A percentile compares a stretch with the other conserved stretches of the same genome.
Evolutionary conservation across 2,888 invertebrate genomes (phyloP).

Genomic region (Agriopis aurantiaria): DNA sequence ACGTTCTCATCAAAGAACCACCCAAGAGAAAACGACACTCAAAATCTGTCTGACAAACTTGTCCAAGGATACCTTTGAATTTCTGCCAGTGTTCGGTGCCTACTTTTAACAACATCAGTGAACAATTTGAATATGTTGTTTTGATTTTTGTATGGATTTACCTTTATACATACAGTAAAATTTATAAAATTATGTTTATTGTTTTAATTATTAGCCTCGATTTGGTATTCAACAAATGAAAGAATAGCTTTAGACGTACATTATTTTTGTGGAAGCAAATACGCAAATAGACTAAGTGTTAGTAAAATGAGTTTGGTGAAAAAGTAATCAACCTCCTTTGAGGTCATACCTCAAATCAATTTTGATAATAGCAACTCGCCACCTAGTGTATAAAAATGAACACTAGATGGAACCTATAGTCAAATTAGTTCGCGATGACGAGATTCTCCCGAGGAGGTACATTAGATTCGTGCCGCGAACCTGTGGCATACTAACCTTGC

Average conservation of each 20-base stretch:
- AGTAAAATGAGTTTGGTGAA: background rate
- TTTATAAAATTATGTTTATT: background rate
- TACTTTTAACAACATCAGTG: background rate
- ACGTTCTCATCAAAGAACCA: conserved; percentile 66
- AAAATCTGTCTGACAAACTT: conserved; percentile 67
- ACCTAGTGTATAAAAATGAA: conserved; percentile 26
- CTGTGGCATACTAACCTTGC: conserved; percentile 89
- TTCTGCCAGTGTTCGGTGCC: background rate
- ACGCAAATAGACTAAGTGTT: background rate
- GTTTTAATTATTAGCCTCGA: background rate
- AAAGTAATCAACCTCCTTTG: background rate
- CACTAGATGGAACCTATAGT: conserved; percentile 73
- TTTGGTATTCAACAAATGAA: background rate
- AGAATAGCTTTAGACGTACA: too few species aligned
- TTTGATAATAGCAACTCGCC: conserved; percentile 12
- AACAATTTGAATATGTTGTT: background rate
- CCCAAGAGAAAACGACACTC: conserved; percentile 73
- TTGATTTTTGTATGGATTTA: conserved; percentile 1
- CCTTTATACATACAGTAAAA: background rate
- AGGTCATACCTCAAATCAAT: background rate
- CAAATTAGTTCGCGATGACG: conserved; percentile 66
- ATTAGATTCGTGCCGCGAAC: conserved; percentile 40
- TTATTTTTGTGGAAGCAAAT: background rate
- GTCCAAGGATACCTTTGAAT: background rate
- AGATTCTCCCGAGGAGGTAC: conserved; percentile 55